A percentile compares a stretch with the other conserved stretches of the same genome.
Evolutionary conservation across 1,140 invertebrate species (phyloP).

Genomic region (Lithobius niger): DNA sequence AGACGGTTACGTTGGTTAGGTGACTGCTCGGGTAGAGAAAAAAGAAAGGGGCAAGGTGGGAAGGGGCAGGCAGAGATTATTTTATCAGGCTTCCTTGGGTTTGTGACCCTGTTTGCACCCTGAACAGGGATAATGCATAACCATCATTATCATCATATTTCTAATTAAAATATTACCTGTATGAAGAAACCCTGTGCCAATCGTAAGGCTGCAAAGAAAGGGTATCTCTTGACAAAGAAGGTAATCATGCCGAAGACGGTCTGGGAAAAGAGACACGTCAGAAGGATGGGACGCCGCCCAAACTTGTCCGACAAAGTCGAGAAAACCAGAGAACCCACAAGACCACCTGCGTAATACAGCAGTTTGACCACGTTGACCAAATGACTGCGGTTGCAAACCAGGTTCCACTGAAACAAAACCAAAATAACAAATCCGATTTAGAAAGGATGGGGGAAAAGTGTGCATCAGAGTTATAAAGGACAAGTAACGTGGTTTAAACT

Average conservation of each 20-base stretch:
- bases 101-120: no score
- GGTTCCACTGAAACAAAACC: slow-evolving; percentile 32
- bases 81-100: no score
- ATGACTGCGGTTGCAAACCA: slow-evolving; percentile 38
- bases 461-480: neutral
- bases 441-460: neutral
- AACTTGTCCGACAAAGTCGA: slow-evolving; percentile 39
- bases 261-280: slow-evolving; percentile 37
- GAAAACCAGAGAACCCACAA: slow-evolving; percentile 39
- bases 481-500: slow-evolving; percentile 9
- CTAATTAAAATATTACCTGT: slow-evolving; percentile 27
- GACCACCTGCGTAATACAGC: slow-evolving; percentile 37
- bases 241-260: slow-evolving; percentile 35
- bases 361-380: slow-evolving; percentile 33
- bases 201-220: slow-evolving; percentile 32
- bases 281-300: slow-evolving; percentile 36
- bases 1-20: no score
- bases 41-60: no score
- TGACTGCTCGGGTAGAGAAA: no score
- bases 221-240: slow-evolving; percentile 33
- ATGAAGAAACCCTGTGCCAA: slow-evolving; percentile 36
- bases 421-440: slow-evolving; percentile 3
- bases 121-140: no score
- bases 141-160: neutral
- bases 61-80: no score